Base-by-base conservation (phyloP, 2,797 vertebrate species). In the Kryptopterus vitreolus region DNA sequence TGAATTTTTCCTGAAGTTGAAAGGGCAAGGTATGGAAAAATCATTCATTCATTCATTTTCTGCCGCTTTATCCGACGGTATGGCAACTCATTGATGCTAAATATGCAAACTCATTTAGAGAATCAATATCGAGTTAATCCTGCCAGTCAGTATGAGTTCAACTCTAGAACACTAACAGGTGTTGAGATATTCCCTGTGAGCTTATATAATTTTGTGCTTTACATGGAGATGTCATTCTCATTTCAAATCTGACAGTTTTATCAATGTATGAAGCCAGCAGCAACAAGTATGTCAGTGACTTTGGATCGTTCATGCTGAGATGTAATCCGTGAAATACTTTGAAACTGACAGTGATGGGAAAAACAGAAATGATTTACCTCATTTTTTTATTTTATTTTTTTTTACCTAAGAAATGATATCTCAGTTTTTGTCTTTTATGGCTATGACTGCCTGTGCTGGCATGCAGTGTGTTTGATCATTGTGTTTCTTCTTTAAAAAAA, bases 271-370 rank as follows among this genome's bases (percentile, higher is more conserved):
- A 66, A 71, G 50, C 68, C 52, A 66, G 57, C 29, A 72, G 38
- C 46, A 77, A 82, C 70, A 77, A 66, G 53, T 46, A 59, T 66
- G 50, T 80, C 81, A 77, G 43, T 33, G 52, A 65, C 22, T 70
- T 53, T 53, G 31, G 57, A 82, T 82, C 59, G 59, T 33, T 63
- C 58, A 81, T 76, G 29, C 53, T 33, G 18, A 81, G 65, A 83
- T 71, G 69, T 68, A 71, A 77, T 76, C 58, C 24, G 26, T 20
- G 55, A 38, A 29, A 46, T 26, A 22, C 20, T 15, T 20, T 55
- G 29, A 73, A 65, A 77, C 61, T 48, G 35, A 38, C 63, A 76
- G 50, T 5, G 24, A 65, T 50, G 46, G 12, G 11, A 13, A 13
- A 68, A 69, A 53, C 57, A 62, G 55, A 77, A 63, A 75, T 48